Evolutionary conservation across 2,888 invertebrate species (phyloP), one percentile per base, ranked within the genome.

Genomic region (Amphimallon solstitiale): DNA sequence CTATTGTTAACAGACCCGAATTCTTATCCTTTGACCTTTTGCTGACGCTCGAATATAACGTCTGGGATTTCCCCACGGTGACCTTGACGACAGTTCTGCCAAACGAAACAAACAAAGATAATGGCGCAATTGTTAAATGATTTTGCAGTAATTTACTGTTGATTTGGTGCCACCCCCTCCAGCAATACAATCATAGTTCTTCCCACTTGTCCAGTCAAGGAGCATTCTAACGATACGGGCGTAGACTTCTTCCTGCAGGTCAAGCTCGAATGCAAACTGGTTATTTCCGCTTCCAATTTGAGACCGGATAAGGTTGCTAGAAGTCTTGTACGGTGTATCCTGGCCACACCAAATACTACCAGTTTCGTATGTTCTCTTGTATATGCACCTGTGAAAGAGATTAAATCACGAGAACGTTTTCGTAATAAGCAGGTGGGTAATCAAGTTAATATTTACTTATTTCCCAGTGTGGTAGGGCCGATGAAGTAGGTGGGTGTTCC

Each of bases 271-370:
- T 97, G 95, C 7, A 97, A 85, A 65, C 93, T 94, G 12, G 93
- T 93, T 63, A 98, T 92, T 84, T 97, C 96, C 0, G 96, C 96
- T 81, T 98, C 97, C 68, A 98, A 84, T 83, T 97, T 97, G 52
- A 98, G 84, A 0, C 97, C 97, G 74, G 96, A 96, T 1, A 98
- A 84, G 0, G 96, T 95, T 0, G 97, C 97, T 68, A 96, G 84
- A 6, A 96, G 83, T 5, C 93, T 87, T 0, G 95, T 95, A 70
- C 93, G 88, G 75, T 94, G 94, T 72, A 98, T 94, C 78, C 94
- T 87, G 1, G 90, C 92, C 1, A 95, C 92, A 0, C 96, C 73
- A 78, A 95, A 94, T 17, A 97, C 92, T 23, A 93, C 90, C 67
- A 94, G 82, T 68, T 91, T 88, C 19, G 92, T 91, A 68, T 90